Evolutionary conservation across 2,113 vertebrate genomes (phyloP).

Genomic region (Clinocottus analis): DNA sequence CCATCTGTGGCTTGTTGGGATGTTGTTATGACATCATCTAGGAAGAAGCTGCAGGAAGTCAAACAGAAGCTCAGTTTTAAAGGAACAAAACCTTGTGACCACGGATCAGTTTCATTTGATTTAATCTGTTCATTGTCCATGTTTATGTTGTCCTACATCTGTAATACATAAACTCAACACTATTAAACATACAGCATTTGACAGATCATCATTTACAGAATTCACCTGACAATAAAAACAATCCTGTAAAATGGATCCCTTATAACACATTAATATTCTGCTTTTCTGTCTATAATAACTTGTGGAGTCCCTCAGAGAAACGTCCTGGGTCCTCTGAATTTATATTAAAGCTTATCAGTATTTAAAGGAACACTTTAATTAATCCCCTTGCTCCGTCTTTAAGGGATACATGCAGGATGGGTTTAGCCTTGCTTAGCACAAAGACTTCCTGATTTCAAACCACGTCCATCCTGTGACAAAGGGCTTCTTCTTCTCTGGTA

Average conservation of each 20-base stretch:
- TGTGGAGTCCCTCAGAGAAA: slow-evolving; percentile 11
- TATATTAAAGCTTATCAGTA: too few species aligned
- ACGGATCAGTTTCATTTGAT: slow-evolving; percentile 20
- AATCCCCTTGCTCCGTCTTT: background rate
- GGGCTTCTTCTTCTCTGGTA: background rate
- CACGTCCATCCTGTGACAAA: background rate
- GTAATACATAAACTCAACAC: slow-evolving; percentile 27
- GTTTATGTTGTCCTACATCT: slow-evolving; percentile 47
- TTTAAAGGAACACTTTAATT: background rate
- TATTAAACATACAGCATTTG: slow-evolving; percentile 37
- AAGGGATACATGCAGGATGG: background rate
- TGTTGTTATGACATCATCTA: too few species aligned
- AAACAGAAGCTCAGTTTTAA: too few species aligned
- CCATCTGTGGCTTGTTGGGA: too few species aligned
- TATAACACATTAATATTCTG: background rate
- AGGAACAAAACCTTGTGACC: too few species aligned
- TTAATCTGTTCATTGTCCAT: background rate
- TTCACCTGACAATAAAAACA: slow-evolving; percentile 1
- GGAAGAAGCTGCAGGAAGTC: too few species aligned
- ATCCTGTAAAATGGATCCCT: slow-evolving; percentile 1
- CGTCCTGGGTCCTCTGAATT: background rate
- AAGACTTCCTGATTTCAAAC: background rate
- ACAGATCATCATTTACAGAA: slow-evolving; percentile 1
- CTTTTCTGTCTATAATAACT: background rate
- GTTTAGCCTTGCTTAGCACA: too few species aligned